A percentile compares a stretch with the other conserved stretches of the same genome.
phyloP scores from a whole-genome alignment of 2,888 invertebrate genomes.

The Latheticus oryzae region DNA sequence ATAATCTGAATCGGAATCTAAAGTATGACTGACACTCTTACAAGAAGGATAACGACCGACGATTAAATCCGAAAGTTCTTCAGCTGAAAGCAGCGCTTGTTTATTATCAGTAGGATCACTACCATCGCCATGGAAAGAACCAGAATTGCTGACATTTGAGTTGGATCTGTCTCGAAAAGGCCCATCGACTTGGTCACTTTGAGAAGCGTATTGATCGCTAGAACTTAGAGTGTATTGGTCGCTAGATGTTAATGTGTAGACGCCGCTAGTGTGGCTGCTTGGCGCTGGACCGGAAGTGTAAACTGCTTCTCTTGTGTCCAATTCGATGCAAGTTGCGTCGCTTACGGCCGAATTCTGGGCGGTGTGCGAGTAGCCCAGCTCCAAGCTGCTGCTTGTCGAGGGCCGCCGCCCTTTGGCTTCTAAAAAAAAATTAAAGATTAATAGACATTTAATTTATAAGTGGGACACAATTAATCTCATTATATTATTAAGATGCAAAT shows the following conservation, averaged over 20 bases:
- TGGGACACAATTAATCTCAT: no score
- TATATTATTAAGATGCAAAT: no score
- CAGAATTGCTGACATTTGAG: slow-evolving; percentile 82
- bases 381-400: slow-evolving; percentile 84
- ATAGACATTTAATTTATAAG: no score
- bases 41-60: slow-evolving; percentile 83
- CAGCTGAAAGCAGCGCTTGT: slow-evolving; percentile 81
- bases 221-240: slow-evolving; percentile 65
- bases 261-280: slow-evolving; percentile 87
- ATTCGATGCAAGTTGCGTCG: slow-evolving; percentile 77
- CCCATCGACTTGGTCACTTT: slow-evolving; percentile 64
- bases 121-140: slow-evolving; percentile 88
- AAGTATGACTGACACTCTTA: slow-evolving; percentile 84
- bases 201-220: slow-evolving; percentile 57
- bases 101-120: slow-evolving; percentile 86
- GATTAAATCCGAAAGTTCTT: slow-evolving; percentile 85
- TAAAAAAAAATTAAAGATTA: slow-evolving; percentile 56
- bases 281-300: slow-evolving; percentile 73
- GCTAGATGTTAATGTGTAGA: slow-evolving; percentile 83
- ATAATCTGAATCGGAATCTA: slow-evolving; percentile 92
- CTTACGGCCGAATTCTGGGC: slow-evolving; percentile 86
- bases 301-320: slow-evolving; percentile 69
- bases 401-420: slow-evolving; percentile 71
- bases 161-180: slow-evolving; percentile 77
- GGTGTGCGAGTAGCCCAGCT: slow-evolving; percentile 87